Percentiles rank a stretch among this genome's conserved stretches.
phyloP scores from a whole-genome alignment of 2,888 invertebrate genomes.

The Imbricaverruca yamaguchii region DNA sequence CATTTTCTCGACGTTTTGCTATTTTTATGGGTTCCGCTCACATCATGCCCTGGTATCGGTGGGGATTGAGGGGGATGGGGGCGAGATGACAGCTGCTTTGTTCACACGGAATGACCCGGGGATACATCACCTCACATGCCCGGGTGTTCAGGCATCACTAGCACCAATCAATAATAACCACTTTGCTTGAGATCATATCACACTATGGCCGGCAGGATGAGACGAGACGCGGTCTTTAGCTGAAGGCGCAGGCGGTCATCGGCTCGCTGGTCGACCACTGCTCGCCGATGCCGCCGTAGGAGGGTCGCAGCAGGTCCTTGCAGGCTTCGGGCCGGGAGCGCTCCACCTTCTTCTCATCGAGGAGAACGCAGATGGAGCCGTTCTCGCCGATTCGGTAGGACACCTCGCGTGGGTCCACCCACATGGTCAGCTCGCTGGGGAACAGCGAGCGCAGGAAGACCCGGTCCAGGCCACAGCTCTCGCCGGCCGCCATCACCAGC shows the following conservation, averaged over 20 bases:
- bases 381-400: constrained; percentile 58
- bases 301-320: not conserved
- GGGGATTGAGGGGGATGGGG: not conserved
- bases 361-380: constrained; percentile 54
- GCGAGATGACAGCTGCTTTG: constrained; percentile 21
- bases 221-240: not conserved
- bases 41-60: not conserved
- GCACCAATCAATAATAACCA: constrained; percentile 17
- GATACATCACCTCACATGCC: constrained; percentile 9
- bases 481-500: constrained; percentile 56
- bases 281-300: constrained; percentile 12
- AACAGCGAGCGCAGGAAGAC: constrained; percentile 51
- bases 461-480: constrained; percentile 54
- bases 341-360: constrained; percentile 38
- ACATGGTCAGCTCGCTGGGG: constrained; percentile 63
- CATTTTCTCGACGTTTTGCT: not conserved
- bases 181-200: constrained; percentile 22
- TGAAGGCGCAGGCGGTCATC: constrained; percentile 6
- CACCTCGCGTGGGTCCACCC: constrained; percentile 68
- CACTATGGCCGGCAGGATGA: constrained; percentile 21
- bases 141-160: not conserved
- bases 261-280: not conserved
- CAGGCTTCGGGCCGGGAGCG: not conserved
- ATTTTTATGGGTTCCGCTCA: constrained; percentile 13
- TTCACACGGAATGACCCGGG: constrained; percentile 20